phyloP scores from a whole-genome alignment of 2,888 invertebrate genomes.

The Tenthredo amoena region DNA sequence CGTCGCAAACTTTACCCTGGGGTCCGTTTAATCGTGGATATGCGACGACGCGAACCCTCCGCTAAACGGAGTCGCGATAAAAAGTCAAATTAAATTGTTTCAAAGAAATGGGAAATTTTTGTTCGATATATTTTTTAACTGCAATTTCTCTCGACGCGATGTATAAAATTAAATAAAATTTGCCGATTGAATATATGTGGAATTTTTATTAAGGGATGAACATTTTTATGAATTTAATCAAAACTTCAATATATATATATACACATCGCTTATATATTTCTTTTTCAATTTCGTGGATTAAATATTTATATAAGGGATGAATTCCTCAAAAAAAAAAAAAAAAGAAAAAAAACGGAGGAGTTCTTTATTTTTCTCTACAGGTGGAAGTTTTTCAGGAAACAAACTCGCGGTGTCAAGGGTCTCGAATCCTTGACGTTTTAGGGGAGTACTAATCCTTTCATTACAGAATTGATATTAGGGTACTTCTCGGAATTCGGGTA shows the following conservation, averaged over 20 bases:
- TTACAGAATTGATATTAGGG: constrained; percentile 4
- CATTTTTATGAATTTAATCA: not conserved
- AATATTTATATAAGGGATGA: not conserved
- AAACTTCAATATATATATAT: not conserved
- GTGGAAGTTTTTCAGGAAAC: constrained; percentile 9
- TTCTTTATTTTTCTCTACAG: not conserved
- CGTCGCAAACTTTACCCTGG: constrained; percentile 5
- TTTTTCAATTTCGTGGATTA: not conserved
- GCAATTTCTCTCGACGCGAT: not conserved
- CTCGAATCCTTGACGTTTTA: constrained; percentile 7
- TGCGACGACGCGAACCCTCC: not conserved
- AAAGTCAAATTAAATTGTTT: not conserved
- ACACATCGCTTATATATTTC: not conserved
- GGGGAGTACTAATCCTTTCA: constrained; percentile 1
- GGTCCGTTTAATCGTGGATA: constrained; percentile 12
- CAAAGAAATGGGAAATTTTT: not conserved
- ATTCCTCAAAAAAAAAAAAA: not conserved
- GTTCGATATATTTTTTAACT: not conserved
- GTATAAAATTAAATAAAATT: not conserved
- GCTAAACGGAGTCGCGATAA: not conserved
- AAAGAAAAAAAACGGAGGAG: not conserved
- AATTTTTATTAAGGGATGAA: not conserved
- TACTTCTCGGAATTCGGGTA: not conserved
- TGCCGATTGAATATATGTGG: not conserved
- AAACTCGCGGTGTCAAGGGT: not conserved